Evolutionary conservation across 2,888 invertebrate genomes (phyloP), one percentile per base, ranked within the genome.

Genomic region (Dolichomitus sp.): DNA sequence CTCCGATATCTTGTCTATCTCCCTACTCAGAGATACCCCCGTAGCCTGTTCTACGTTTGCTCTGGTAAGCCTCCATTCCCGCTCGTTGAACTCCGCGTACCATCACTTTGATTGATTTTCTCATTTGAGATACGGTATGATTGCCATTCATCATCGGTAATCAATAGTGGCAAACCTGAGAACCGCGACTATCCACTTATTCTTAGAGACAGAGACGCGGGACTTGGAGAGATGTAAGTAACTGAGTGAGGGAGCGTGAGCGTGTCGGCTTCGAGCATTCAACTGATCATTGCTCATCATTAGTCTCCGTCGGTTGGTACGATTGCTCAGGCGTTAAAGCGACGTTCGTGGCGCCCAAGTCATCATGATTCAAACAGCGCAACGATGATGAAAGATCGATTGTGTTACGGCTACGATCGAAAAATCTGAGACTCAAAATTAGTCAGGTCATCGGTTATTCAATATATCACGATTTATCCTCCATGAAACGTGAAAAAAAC

Each of bases 241-340:
- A 61, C 50, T 5, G 57, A 57, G n/a, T 40, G 70, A 40, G 37
- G n/a, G 75, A 81, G 73, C 65, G 48, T 45, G 68, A 27, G 72
- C 68, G 65, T 50, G 37, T 65, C 17, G 57, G 77, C 75, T 76
- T 42, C 61, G 83, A 65, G 80, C 73, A 74, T 83, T 79, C 83
- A 75, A 65, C 80, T 69, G 81, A 85, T 85, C 83, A 86, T 86
- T 84, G 83, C 83, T 86, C 81, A 86, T 86, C 84, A 86, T 86
- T 81, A 86, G 80, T 86, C 84, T 82, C 75, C 76, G 81, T 80
- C 80, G 81, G 63, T 48, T 61, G 37, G 76, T 73, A 45, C 66
- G 61, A 76, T 83, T 72, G 76, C 80, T 69, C 69, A 83, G 80
- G 83, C 83, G 83, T 83, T 83, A 80, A 83, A 83, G 73, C 76